These are phyloP conservation scores for Desmophyllum pertusum DNA, from an alignment of 92 coral and sea anemone genomes.

Conservation along the genomic window DNA sequence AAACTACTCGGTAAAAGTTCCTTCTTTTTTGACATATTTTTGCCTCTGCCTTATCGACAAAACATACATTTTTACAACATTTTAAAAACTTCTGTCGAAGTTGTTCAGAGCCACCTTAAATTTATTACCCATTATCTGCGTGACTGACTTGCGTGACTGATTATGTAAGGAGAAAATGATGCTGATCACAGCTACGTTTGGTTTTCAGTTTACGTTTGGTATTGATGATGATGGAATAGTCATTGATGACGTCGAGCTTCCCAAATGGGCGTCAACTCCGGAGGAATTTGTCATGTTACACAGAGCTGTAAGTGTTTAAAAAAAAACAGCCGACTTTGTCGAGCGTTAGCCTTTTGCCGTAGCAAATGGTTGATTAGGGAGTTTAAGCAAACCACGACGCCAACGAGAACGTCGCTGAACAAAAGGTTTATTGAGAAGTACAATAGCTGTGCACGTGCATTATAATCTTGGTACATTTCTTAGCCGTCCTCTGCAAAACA, in stretches of 20 bases:
- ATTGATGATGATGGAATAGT: slow-evolving; percentile 95
- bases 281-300: slow-evolving; percentile 91
- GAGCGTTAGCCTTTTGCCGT: not conserved
- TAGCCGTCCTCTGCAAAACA: too few relatives aligned
- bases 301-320: slow-evolving; percentile 85
- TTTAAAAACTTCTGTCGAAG: too few relatives aligned
- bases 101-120: too few relatives aligned
- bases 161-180: not conserved
- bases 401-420: too few relatives aligned
- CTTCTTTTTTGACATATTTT: too few relatives aligned
- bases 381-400: too few relatives aligned
- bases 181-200: not conserved
- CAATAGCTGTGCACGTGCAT: too few relatives aligned
- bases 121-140: not conserved
- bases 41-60: too few relatives aligned
- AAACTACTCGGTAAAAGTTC: too few relatives aligned
- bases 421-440: too few relatives aligned
- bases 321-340: not conserved
- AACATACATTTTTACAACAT: too few relatives aligned
- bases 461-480: too few relatives aligned
- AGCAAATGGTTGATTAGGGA: not conserved
- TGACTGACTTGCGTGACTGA: not conserved
- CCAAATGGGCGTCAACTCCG: slow-evolving; percentile 89
- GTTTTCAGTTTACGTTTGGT: slow-evolving; percentile 92
- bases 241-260: slow-evolving; percentile 97